A percentile compares a stretch with the other conserved stretches of the same genome.
These are phyloP conservation scores for Bujurquina vittata DNA, from an alignment of 2,113 vertebrate species.

Conservation along the genomic window DNA sequence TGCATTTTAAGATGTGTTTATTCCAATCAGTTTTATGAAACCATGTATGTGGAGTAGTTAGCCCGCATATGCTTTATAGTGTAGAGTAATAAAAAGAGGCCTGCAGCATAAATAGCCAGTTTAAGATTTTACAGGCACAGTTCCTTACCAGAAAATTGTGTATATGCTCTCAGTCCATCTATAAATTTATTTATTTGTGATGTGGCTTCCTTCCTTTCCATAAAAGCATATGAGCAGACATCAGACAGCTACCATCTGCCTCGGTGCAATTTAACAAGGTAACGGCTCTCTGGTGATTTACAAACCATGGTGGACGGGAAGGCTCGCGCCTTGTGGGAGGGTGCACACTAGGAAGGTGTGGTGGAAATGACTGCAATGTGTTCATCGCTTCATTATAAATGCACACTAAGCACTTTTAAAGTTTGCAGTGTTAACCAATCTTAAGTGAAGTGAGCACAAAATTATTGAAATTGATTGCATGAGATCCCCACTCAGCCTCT, in stretches of 20 bases:
- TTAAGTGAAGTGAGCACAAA: constrained; percentile 23
- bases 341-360: constrained; percentile 12
- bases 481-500: neutral
- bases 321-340: constrained; percentile 18
- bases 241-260: constrained; percentile 49
- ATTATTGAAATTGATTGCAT: constrained; percentile 2
- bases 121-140: constrained; percentile 20
- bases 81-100: constrained; percentile 1
- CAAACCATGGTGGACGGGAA: constrained; percentile 25
- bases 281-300: constrained; percentile 61
- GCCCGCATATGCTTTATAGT: neutral
- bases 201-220: constrained; percentile 44
- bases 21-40: neutral
- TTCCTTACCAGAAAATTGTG: neutral
- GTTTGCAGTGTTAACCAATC: constrained; percentile 25
- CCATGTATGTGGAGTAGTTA: neutral
- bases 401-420: constrained; percentile 5
- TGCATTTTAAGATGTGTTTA: neutral
- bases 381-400: constrained; percentile 40
- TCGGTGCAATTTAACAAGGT: constrained; percentile 55
- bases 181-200: constrained; percentile 59
- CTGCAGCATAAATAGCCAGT: neutral
- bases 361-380: constrained; percentile 10
- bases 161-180: constrained; percentile 10
- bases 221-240: constrained; percentile 57